Evolutionary conservation across 2,888 invertebrate species (phyloP).

Genomic region (Ischnus inquisitorius): DNA sequence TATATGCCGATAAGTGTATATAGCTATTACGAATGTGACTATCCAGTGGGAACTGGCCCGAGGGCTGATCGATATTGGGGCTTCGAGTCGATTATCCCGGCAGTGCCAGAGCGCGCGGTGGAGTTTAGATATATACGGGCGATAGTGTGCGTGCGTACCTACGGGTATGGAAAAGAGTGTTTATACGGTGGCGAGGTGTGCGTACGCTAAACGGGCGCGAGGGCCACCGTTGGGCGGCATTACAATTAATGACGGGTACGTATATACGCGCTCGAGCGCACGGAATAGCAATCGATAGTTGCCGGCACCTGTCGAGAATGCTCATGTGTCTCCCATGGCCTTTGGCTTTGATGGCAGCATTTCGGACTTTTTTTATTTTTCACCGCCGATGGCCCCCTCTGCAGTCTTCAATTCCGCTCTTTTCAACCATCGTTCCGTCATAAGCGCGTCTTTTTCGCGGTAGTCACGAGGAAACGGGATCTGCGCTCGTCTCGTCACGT

Average conservation of each 20-base stretch:
- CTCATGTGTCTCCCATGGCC: conserved; percentile 73
- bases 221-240: conserved; percentile 76
- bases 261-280: conserved; percentile 70
- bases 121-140: conserved; percentile 45
- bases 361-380: conserved; percentile 43
- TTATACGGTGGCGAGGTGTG: conserved; percentile 11
- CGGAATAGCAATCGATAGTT: conserved; percentile 81
- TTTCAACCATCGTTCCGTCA: conserved; percentile 63
- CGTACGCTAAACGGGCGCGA: conserved; percentile 75
- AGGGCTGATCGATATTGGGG: conserved; percentile 77
- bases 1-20: neutral
- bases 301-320: conserved; percentile 80
- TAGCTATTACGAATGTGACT: conserved; percentile 2
- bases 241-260: conserved; percentile 79
- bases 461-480: conserved; percentile 66
- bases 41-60: conserved; percentile 14
- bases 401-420: conserved; percentile 45
- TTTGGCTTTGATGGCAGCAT: conserved; percentile 60
- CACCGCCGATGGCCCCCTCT: conserved; percentile 32
- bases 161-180: neutral
- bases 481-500: conserved; percentile 69
- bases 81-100: conserved; percentile 75
- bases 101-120: conserved; percentile 56
- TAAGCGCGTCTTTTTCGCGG: conserved; percentile 70
- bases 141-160: conserved; percentile 29